Conservation (phyloP, 2,888 invertebrate species). For the Oscheius sp. region DNA sequence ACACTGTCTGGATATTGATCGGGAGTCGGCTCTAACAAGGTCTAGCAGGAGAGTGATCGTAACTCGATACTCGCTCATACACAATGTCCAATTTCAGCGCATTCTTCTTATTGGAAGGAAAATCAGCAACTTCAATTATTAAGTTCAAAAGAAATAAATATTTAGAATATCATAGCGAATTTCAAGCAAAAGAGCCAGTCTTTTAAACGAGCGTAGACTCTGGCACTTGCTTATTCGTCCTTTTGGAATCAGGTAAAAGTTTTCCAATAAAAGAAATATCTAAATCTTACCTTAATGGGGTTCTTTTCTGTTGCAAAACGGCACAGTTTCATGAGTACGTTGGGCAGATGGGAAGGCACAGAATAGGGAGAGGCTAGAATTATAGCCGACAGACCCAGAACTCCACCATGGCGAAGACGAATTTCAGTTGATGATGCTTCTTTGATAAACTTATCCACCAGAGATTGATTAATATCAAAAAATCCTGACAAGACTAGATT, state of each 20-base stretch:
- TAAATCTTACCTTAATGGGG: conserved; percentile 57
- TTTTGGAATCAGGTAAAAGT: not conserved
- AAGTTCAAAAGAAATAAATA: no score
- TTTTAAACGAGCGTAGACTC: no score
- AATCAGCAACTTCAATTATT: no score
- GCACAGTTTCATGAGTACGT: conserved; percentile 82
- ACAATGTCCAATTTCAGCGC: no score
- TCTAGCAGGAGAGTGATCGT: no score
- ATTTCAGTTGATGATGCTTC: conserved; percentile 42
- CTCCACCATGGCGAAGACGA: conserved; percentile 79
- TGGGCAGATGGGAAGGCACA: conserved; percentile 81
- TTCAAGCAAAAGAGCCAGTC: no score
- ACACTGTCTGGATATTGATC: no score
- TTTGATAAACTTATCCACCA: conserved; percentile 47
- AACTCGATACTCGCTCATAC: no score
- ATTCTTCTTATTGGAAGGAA: no score
- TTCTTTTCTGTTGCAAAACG: conserved; percentile 79
- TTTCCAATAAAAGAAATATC: not conserved
- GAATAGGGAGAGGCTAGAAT: conserved; percentile 88
- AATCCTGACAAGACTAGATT: conserved; percentile 87
- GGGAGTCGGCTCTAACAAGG: no score
- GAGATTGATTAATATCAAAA: conserved; percentile 73
- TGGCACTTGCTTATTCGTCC: not conserved
- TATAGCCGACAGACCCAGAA: conserved; percentile 83
- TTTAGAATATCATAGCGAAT: no score